phyloP scores from a whole-genome alignment of 2,888 invertebrate genomes.

The Physocephala rufipes region DNA sequence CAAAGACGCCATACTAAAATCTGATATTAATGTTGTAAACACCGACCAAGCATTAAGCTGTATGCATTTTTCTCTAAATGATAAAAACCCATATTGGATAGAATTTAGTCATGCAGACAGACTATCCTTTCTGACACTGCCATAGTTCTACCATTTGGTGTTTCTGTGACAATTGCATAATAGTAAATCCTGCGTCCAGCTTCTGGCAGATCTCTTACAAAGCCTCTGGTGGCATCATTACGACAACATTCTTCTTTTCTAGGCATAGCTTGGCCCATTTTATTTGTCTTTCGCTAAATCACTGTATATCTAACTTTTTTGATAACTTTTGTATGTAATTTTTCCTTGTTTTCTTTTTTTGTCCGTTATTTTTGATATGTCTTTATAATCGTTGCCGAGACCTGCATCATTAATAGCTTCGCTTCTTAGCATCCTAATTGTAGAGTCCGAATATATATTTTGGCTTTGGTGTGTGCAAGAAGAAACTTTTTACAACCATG shows the following conservation, averaged over 20 bases:
- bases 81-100: neutral
- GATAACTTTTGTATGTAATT: neutral
- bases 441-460: constrained; percentile 9
- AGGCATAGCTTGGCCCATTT: neutral
- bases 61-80: constrained; percentile 9
- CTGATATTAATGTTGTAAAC: constrained; percentile 5
- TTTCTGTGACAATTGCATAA: constrained; percentile 13
- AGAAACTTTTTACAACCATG: no score
- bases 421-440: neutral
- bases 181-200: neutral
- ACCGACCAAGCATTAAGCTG: constrained; percentile 7
- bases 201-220: neutral
- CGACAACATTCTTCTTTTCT: neutral
- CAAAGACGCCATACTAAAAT: constrained; percentile 20
- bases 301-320: neutral
- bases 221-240: neutral
- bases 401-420: neutral
- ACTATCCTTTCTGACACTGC: neutral
- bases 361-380: neutral
- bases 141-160: neutral
- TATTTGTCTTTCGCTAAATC: constrained; percentile 3
- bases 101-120: constrained; percentile 12
- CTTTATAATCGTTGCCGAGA: neutral
- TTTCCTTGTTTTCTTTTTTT: neutral
- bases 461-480: no score